Percentiles rank a stretch among this genome's conserved stretches.
Evolutionary conservation across 30 jellyfish, hydroid and myxozoan species (phyloP).

Genomic region (Cassiopea andromeda): DNA sequence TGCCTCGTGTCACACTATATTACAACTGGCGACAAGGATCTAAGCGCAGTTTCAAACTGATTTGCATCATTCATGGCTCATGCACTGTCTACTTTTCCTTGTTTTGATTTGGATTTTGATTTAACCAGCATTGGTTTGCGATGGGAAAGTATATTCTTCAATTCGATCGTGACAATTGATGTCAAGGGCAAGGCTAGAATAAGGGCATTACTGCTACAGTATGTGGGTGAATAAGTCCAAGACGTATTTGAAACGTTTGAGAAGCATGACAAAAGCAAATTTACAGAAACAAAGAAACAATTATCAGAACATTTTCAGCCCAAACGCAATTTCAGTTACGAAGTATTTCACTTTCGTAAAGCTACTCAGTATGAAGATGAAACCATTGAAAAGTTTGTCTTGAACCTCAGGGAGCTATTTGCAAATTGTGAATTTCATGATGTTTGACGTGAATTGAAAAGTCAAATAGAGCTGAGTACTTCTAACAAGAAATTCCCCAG

Average conservation of each 20-base stretch:
- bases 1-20: neutral
- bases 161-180: conserved; percentile 1
- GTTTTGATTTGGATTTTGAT: neutral
- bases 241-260: conserved; percentile 13
- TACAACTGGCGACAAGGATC: neutral
- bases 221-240: neutral
- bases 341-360: neutral
- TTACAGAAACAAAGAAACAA: neutral
- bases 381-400: neutral
- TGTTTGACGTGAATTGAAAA: neutral
- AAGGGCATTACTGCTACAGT: neutral
- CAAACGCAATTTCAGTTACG: neutral
- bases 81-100: neutral
- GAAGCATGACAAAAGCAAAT: neutral
- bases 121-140: neutral
- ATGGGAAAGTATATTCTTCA: neutral
- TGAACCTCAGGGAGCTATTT: neutral
- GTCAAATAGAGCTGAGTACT: neutral
- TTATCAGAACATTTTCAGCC: neutral
- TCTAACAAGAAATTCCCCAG: neutral
- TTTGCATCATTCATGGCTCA: neutral
- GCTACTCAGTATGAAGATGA: conserved; percentile 2
- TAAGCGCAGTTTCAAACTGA: neutral
- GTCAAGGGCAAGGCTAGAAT: neutral
- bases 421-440: conserved; percentile 5